Percentiles rank a stretch among this genome's conserved stretches.
Conservation (phyloP, 1,140 invertebrate species). For the Meloidogyne exigua region DNA sequence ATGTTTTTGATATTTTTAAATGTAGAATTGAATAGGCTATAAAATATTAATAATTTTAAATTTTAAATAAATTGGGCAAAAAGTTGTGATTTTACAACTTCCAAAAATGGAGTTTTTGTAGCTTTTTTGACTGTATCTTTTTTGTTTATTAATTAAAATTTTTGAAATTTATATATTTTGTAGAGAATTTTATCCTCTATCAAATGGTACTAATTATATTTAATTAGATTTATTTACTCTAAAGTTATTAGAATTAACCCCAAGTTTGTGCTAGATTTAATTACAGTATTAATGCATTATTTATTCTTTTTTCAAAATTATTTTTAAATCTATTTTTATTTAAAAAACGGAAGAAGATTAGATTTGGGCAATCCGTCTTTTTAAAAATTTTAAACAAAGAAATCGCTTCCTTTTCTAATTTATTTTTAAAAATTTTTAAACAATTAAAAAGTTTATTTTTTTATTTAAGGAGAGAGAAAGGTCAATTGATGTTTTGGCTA, state of each 20-base stretch:
- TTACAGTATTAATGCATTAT: neutral
- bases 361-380: neutral
- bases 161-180: neutral
- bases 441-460: neutral
- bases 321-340: neutral
- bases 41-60: too few species aligned
- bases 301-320: neutral
- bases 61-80: too few species aligned
- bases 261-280: too few species aligned
- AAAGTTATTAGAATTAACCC: too few species aligned
- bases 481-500: neutral
- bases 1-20: too few species aligned
- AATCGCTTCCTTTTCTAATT: neutral
- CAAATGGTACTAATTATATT: neutral
- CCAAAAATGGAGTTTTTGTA: neutral
- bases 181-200: neutral
- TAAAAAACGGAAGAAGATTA: neutral
- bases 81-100: neutral
- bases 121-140: neutral
- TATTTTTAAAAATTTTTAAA: neutral
- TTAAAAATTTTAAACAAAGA: neutral
- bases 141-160: neutral
- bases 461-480: neutral
- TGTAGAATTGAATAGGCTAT: too few species aligned
- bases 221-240: too few species aligned